Evolutionary conservation across 1,140 invertebrate species (phyloP), one percentile per base, ranked within the genome.

Genomic region (Sarcophaga peregrina): DNA sequence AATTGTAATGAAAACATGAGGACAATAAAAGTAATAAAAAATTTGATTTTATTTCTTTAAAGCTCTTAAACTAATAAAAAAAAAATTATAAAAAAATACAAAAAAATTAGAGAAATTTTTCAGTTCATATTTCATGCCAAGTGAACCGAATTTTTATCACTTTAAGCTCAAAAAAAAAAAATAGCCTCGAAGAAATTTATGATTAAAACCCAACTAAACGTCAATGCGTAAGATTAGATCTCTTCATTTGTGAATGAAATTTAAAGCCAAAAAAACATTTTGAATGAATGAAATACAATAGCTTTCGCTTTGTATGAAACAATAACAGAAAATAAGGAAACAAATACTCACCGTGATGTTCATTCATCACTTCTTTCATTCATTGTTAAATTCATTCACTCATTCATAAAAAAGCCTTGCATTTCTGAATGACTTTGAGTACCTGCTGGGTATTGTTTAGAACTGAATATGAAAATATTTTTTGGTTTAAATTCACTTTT

Each of bases 21-120:
- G 15, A 4, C 10, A 68, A 68, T 68, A 25, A 68, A 68, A 68
- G 3, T 68, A 68, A 68, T 68, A 68, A 68, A 68, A 68, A 8
- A 20, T 68, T 68, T 25, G 62, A 68, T 68, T 68, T 68, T 68
- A 68, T 68, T 68, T 68, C 6, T 5, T 68, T 68, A 68, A 68
- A n/a, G 20, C 62, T 68, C 17, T 68, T 68, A 68, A 20, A 58
- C 15, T 58, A 58, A 58, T 58, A 58, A 58, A 11, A 58, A 13
- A 58, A n/a, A 13, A 37, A n/a, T n/a, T n/a, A 25, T 1, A 68
- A 25, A 68, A 8, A 25, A 68, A 25, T 20, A n/a, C n/a, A n/a
- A 8, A 20, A 7, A 13, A 58, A 58, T 58, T 58, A 13, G 25
- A 37, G 25, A n/a, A 58, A 58, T 58, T 58, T n/a, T 58, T 58